Base-by-base conservation (phyloP, 2,113 vertebrate genomes). In the Leptodactylus fuscus region DNA sequence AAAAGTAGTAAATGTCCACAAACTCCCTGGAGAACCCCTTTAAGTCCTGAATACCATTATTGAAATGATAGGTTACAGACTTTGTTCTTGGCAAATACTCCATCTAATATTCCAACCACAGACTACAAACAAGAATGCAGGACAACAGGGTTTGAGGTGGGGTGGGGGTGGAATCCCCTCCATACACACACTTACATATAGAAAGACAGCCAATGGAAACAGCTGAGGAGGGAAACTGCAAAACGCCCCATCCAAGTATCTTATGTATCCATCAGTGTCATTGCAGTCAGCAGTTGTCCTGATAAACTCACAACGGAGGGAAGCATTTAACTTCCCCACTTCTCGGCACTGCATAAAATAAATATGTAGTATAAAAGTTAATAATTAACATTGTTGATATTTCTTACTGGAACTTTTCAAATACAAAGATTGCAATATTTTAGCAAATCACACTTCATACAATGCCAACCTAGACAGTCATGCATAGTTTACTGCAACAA, bases 221-320 rank as follows among this genome's bases (percentile, higher is more conserved):
- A 98, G 94, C 69, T 48, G n/a, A 0, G 92, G 83, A 0, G 94
- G 89, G 29, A 98, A 96, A 81, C 90, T 38, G 65, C 98, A 99
- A 91, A 98, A 97, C 49, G 94, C 91, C 81, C 95, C 89, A 0
- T 81, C 4, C 0, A 97, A 92, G 91, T 99, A 98, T 91, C 95
- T 88, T 76, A 99, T 90, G 90, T 96, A 98, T 51, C 97, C 96
- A 0, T 93, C 92, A 0, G 88, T 84, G 8, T 88, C 89, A 78
- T 0, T 89, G 90, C 98, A 99, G 93, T 98, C 97, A 0, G 94
- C 89, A 1, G 94, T 98, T 88, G 76, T 93, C 87, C 76, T 93
- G 90, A 99, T 60, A 67, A 99, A 99, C 11, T 29, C 22, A 76
- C 97, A 99, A 88, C 96, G 95, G 9, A 94, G 89, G 0, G 92